Percentiles rank a stretch among this genome's conserved stretches.
Evolutionary conservation across 1,140 invertebrate species (phyloP).

Genomic region (Andrena cerasifolii): DNA sequence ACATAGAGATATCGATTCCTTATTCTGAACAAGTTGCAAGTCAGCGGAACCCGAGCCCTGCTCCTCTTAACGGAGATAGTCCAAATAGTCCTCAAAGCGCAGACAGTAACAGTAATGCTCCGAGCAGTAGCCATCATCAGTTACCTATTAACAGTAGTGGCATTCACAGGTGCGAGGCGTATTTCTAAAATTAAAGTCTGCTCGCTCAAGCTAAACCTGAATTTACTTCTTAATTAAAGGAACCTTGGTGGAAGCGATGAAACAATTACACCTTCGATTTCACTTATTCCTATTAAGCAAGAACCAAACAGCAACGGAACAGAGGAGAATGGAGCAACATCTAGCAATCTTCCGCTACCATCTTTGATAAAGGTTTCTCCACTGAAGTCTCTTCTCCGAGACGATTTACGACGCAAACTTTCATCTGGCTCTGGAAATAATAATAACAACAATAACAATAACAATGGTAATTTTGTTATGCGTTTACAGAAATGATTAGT

Average conservation of each 20-base stretch:
- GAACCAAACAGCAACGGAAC: conserved; percentile 83
- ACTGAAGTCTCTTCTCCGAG: conserved; percentile 90
- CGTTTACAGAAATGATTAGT: neutral
- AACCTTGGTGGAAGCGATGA: conserved; percentile 72
- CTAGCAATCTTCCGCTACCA: conserved; percentile 85
- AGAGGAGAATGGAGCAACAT: conserved; percentile 83
- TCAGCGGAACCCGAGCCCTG: conserved; percentile 76
- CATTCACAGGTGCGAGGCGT: conserved; percentile 75
- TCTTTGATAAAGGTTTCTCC: conserved; percentile 90
- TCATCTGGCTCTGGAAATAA: conserved; percentile 83
- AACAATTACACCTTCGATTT: conserved; percentile 90
- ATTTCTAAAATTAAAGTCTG: neutral
- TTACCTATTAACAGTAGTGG: conserved; percentile 73
- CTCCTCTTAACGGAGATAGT: conserved; percentile 79
- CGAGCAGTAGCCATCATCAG: conserved; percentile 85
- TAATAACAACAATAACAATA: conserved; percentile 77
- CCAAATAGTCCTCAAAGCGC: conserved; percentile 90
- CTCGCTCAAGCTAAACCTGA: neutral
- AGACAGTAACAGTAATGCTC: conserved; percentile 88
- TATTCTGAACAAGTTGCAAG: conserved; percentile 83
- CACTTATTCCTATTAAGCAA: conserved; percentile 93
- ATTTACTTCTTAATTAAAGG: conserved; percentile 48
- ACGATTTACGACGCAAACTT: conserved; percentile 90
- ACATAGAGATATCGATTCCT: conserved; percentile 94
- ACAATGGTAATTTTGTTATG: conserved; percentile 70